phyloP scores from a whole-genome alignment of 1,140 invertebrate species.

The Drosophila kikkawai region DNA sequence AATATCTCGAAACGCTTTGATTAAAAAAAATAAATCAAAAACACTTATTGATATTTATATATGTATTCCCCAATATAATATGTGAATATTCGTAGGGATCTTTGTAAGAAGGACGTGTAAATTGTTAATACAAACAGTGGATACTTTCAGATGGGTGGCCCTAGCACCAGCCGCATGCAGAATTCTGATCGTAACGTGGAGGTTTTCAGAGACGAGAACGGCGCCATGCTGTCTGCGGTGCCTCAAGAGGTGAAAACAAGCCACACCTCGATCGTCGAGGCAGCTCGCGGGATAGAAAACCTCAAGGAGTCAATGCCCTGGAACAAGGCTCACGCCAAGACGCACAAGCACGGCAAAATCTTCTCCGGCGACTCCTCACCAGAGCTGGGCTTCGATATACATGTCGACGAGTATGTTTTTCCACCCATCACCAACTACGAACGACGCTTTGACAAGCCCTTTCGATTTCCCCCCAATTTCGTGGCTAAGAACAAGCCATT shows the following conservation, averaged over 20 bases:
- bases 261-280: slow-evolving; percentile 86
- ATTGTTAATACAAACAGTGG: background rate
- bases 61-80: no score
- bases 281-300: slow-evolving; percentile 86
- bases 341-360: slow-evolving; percentile 67
- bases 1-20: no score
- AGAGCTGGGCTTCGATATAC: slow-evolving; percentile 72
- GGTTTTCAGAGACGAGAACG: slow-evolving; percentile 79
- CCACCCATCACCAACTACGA: slow-evolving; percentile 54
- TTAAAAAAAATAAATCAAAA: no score
- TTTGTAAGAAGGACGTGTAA: background rate
- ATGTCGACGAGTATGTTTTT: slow-evolving; percentile 65
- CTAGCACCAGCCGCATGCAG: slow-evolving; percentile 45
- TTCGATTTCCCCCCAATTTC: slow-evolving; percentile 62
- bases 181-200: slow-evolving; percentile 58
- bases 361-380: slow-evolving; percentile 39
- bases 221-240: background rate
- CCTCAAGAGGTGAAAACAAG: slow-evolving; percentile 35
- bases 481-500: slow-evolving; percentile 53
- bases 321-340: slow-evolving; percentile 85
- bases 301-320: slow-evolving; percentile 88
- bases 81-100: no score
- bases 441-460: slow-evolving; percentile 63
- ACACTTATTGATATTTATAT: no score
- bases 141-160: slow-evolving; percentile 29